Conservation (phyloP, 2,888 invertebrate species). For the Lepidochitona cinerea region DNA sequence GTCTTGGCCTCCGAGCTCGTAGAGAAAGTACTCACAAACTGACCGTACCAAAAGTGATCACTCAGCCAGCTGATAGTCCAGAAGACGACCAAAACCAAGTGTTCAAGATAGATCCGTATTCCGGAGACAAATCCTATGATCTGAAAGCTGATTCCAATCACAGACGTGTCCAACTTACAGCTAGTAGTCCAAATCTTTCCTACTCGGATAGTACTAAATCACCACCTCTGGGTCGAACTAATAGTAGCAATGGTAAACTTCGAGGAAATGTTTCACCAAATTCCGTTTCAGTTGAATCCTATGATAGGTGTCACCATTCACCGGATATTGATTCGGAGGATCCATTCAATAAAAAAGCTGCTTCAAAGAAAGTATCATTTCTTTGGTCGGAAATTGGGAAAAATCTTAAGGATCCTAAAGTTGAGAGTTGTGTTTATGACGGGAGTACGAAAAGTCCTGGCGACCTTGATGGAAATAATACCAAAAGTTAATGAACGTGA, state of each 20-base stretch:
- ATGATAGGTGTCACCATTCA: neutral
- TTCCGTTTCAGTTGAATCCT: neutral
- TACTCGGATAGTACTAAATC: neutral
- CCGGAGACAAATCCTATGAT: slow-evolving; percentile 41
- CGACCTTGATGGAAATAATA: neutral
- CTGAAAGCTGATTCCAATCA: slow-evolving; percentile 20
- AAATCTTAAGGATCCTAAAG: slow-evolving; percentile 2
- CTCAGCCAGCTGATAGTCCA: neutral
- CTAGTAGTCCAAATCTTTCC: neutral
- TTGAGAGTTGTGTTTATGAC: neutral
- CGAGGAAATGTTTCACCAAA: neutral
- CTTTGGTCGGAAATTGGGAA: slow-evolving; percentile 2
- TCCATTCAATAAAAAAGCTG: neutral
- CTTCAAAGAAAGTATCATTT: neutral
- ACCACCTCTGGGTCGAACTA: neutral
- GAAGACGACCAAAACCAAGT: slow-evolving; percentile 7
- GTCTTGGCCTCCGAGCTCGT: neutral
- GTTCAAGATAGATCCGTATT: slow-evolving; percentile 47
- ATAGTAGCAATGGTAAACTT: neutral
- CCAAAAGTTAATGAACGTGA: too few species aligned
- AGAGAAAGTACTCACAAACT: neutral
- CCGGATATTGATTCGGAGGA: neutral
- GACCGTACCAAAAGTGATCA: neutral
- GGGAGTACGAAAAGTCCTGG: neutral
- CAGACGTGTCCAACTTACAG: neutral